Base-by-base conservation (phyloP, 2,113 vertebrate genomes). In the Micronycteris hirsuta region DNA sequence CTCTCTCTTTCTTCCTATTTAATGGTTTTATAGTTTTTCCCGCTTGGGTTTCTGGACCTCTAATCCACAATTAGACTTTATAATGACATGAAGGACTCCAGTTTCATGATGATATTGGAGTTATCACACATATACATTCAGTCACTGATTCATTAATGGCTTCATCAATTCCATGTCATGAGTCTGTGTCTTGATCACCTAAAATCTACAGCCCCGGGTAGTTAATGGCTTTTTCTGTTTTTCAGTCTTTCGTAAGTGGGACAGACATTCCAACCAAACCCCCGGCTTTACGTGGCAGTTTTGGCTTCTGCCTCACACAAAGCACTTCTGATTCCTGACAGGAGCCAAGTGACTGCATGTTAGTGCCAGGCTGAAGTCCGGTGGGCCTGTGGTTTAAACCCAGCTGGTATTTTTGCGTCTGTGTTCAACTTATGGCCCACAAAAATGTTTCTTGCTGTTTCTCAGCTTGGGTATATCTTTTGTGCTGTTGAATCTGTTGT, bases 231-330 rank as follows among this genome's bases (percentile, higher is more conserved):
- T 65, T 84, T 70, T 47, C 13, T 16, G 45, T 58, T 78, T 80
- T 68, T 74, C n/a, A 89, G 38, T 20, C 68, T 93, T 97, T 93
- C 68, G 96, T 24, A 93, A 95, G 68, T 63, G 58, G 54, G 63
- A 88, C 26, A 93, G 45, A 80, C 15, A 93, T 81, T 92, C 45
- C 33, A 85, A 52, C 7, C 68, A 83, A 77, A 77, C 1, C 17
- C 4, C 63, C 24, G 56, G 31, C 14, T 95, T 92, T 41, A 76
- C 28, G 10, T n/a, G 67, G 41, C 82, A 36, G 73, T 43, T 78
- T 24, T 96, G 31, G 56, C 74, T 97, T 65, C 47, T 93, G 22
- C 63, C 70, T 93, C 24, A 74, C 49, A 84, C 20, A 12, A 89
- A 94, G 56, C 28, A 76, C 19, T 89, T 96, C 45, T 94, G 43